Evolutionary conservation across 2,888 invertebrate genomes (phyloP), one percentile per base, ranked within the genome.

Genomic region (Lacanobia oleracea): DNA sequence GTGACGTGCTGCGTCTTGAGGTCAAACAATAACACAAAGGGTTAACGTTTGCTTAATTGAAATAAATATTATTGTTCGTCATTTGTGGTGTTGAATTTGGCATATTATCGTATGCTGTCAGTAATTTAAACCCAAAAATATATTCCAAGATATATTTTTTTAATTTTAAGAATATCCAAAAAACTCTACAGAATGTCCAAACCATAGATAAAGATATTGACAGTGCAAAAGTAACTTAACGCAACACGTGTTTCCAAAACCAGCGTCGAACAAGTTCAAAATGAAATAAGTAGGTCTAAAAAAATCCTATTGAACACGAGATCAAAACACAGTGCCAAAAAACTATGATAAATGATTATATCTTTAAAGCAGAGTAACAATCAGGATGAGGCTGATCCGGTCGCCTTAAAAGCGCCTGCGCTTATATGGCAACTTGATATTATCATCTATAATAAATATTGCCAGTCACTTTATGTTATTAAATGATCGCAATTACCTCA

Each of bases 351-450:
- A 68, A 82, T 75, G 59, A 72, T 80, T 64, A 62, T 60, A 53
- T 66, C 59, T 67, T 70, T 50, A 71, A 77, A 72, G 56, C 56
- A 51, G 60, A 50, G 57, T 63, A 56, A 73, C 62, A 60, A 74
- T 71, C 73, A 76, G 57, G 82, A 84, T 81, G 79, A 70, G 16
- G 60, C 77, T 77, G 60, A 65, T 65, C 69, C 63, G 45, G 69
- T 66, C 64, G 53, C 85, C 83, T 43, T 83, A 81, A 65, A 83
- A 77, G 89, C 83, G 65, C 56, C 73, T 70, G 18, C 57, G 75
- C 91, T 82, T 89, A 88, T 87, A 90, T 79, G 92, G 93, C 73
- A 87, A 87, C 90, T 88, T 88, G 90, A 73, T 84, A 79, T 85
- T 84, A 79, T 85, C 81, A 82, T 82, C 81, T 83, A 67, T 77